phyloP scores from a whole-genome alignment of 2,797 vertebrate genomes.

The Bufotes viridis region DNA sequence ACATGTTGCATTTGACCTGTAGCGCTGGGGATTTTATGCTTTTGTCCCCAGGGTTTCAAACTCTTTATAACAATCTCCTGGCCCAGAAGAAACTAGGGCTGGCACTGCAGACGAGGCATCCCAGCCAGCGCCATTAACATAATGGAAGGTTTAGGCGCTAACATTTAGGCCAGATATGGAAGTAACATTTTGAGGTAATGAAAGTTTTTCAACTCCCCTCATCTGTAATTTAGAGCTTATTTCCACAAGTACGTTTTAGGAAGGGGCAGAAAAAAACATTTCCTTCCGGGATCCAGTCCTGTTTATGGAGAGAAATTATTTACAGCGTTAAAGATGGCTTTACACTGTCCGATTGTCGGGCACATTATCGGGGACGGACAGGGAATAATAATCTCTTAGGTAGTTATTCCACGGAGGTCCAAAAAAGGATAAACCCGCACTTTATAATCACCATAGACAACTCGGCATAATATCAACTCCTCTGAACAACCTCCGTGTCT shows the following conservation, averaged over 20 bases:
- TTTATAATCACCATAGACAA: too few relatives aligned
- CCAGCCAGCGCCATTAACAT: constrained; percentile 9
- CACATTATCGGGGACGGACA: too few relatives aligned
- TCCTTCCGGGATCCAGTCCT: not conserved
- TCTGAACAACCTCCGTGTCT: too few relatives aligned
- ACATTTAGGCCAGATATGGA: not conserved
- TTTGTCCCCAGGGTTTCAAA: constrained; percentile 11
- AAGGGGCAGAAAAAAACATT: not conserved
- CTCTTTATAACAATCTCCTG: constrained; percentile 21
- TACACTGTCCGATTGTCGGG: too few relatives aligned
- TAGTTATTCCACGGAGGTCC: too few relatives aligned
- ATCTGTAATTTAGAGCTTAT: not conserved
- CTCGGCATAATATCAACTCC: too few relatives aligned
- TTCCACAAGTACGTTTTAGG: not conserved
- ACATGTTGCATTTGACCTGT: constrained; percentile 36
- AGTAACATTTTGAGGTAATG: not conserved
- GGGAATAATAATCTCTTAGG: too few relatives aligned
- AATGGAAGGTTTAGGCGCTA: not conserved
- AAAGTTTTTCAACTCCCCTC: not conserved
- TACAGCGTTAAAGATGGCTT: too few relatives aligned
- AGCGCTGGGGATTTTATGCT: constrained; percentile 24
- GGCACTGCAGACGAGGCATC: not conserved
- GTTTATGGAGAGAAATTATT: not conserved
- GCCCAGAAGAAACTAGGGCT: not conserved
- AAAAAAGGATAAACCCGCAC: too few relatives aligned